Evolutionary conservation across 2,113 vertebrate species (phyloP).

Genomic region (Pao palembangensis): DNA sequence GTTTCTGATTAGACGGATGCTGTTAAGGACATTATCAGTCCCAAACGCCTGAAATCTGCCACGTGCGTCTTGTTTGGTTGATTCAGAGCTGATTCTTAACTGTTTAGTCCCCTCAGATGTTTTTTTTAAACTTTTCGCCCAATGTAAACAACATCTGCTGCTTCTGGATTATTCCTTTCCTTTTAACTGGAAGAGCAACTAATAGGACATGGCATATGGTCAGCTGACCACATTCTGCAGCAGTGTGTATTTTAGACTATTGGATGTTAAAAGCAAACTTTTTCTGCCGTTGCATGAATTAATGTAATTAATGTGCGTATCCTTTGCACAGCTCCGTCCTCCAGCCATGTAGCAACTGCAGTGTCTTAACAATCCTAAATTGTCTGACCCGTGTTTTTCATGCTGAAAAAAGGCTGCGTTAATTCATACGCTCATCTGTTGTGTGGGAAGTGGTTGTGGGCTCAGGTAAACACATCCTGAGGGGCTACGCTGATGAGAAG

Average conservation of each 20-base stretch:
- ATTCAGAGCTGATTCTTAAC: constrained; percentile 7
- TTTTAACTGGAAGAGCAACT: constrained; percentile 28
- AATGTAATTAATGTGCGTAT: constrained; percentile 14
- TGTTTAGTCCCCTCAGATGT: constrained; percentile 14
- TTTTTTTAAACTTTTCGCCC: constrained; percentile 39
- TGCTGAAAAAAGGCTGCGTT: constrained; percentile 16
- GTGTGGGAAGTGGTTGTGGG: constrained; percentile 29
- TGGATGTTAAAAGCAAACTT: constrained; percentile 22
- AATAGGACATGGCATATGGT: constrained; percentile 50
- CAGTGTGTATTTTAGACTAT: constrained; percentile 9
- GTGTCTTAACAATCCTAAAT: constrained; percentile 22
- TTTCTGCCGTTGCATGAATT: constrained; percentile 22
- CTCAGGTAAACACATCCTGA: constrained; percentile 23
- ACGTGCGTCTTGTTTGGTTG: constrained; percentile 4
- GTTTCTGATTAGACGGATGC: not conserved
- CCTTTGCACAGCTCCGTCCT: constrained; percentile 19
- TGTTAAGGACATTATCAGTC: not conserved
- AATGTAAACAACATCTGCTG: constrained; percentile 41
- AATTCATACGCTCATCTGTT: constrained; percentile 27
- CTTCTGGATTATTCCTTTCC: constrained; percentile 32
- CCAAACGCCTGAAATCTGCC: not conserved
- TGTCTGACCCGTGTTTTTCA: constrained; percentile 11
- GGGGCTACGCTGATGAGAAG: constrained; percentile 1
- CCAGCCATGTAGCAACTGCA: constrained; percentile 18
- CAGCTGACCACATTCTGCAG: constrained; percentile 5